Base-by-base conservation (phyloP, 2,797 vertebrate species). In the Oreochromis mossambicus region DNA sequence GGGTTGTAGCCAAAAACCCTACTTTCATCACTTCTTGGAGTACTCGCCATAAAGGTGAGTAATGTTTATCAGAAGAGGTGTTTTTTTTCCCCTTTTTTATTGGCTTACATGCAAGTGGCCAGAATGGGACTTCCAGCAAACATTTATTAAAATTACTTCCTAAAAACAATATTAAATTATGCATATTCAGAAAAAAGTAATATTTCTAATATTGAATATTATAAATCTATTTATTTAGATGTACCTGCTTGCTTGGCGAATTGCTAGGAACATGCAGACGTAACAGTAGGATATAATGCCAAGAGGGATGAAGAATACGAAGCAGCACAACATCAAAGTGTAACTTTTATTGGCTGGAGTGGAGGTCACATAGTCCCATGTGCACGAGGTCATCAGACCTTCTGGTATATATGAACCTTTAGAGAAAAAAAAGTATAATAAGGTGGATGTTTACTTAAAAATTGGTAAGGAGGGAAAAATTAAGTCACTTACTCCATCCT, bases 401-500 rank as follows among this genome's bases (percentile, higher is more conserved):
- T 97, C 96, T n/a, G 96, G 96, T 68, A 97, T 95, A 63, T 97
- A 96, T 1, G 95, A 96, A 88, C 96, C 96, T 98, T 66, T 6
- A 66, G 66, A 63, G 24, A n/a, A 70, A 80, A 79, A 9, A 26
- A 50, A 36, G 26, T 52, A 38, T 43, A 21, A 51, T 3, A 50
- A n/a, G n/a, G 15, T 26, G 43, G 5, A 41, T 1, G 14, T 4
- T 19, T 63, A 5, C 29, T 56, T n/a, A 34, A 36, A 80, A 82
- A 80, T 80, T 3, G 5, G 29, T 12, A 6, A 41, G 7, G 13
- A 26, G 41, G 1, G 3, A 75, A 6, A 66, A 5, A 77, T 8
- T 8, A n/a, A 43, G 43, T 48, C 5, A 89, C 95, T 96, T 96
- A 99, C 98, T 99, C 98, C 98, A 99, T 83, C 98, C 98, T 90